A percentile compares a stretch with the other conserved stretches of the same genome.
Conservation (phyloP, 23 tunicate species). For the Ciona savignyi region DNA sequence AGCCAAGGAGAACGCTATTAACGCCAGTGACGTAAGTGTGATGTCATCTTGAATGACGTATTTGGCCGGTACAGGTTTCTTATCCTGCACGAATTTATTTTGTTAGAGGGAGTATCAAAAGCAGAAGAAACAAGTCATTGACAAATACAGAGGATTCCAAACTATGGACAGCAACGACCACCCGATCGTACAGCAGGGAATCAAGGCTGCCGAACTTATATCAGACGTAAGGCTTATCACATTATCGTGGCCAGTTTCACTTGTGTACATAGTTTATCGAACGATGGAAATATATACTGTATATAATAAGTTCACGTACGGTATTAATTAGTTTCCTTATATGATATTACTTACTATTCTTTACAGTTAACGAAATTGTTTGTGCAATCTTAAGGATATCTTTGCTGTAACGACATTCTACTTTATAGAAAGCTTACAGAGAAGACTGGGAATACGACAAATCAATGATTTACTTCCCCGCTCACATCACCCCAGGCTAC, state of each 20-base stretch:
- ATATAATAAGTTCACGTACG: no score
- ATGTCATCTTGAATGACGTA: not conserved
- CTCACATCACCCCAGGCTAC: constrained; percentile 93
- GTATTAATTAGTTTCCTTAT: no score
- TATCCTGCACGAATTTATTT: no score
- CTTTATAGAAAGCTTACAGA: constrained; percentile 40
- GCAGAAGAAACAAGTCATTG: constrained; percentile 61
- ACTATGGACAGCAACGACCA: constrained; percentile 81
- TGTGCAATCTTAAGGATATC: not conserved
- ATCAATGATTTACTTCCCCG: constrained; percentile 80
- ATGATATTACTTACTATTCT: no score
- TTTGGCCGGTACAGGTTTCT: not conserved
- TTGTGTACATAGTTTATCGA: no score
- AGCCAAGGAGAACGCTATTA: constrained; percentile 63
- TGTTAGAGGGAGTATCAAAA: constrained; percentile 67
- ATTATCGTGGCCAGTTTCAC: no score
- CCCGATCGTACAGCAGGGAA: constrained; percentile 92
- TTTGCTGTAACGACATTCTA: constrained; percentile 1
- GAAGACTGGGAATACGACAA: constrained; percentile 95
- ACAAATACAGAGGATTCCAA: constrained; percentile 83
- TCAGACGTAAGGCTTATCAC: constrained; percentile 60
- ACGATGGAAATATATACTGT: no score
- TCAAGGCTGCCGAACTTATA: constrained; percentile 81
- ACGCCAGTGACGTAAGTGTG: constrained; percentile 76
- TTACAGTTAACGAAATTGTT: no score